phyloP scores from a whole-genome alignment of 2,888 invertebrate species.

The Lithophane ornitopus region DNA sequence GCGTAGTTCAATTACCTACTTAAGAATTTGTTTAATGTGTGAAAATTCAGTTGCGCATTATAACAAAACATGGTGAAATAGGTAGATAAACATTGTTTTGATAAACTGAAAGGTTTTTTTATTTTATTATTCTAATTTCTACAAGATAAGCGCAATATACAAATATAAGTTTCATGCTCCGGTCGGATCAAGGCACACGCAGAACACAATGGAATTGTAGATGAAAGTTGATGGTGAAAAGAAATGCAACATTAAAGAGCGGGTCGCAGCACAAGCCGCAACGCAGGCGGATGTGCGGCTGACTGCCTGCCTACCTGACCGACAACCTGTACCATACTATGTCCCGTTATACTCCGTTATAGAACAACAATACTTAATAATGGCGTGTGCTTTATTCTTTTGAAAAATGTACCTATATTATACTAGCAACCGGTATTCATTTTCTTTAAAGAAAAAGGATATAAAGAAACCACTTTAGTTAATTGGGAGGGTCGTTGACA shows the following conservation, averaged over 20 bases:
- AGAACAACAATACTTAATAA: conserved; percentile 52
- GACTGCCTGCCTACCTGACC: conserved; percentile 74
- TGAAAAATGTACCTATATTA: not conserved
- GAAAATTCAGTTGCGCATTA: conserved; percentile 35
- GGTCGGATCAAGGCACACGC: conserved; percentile 32
- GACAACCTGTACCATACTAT: conserved; percentile 58
- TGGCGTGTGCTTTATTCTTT: conserved; percentile 42
- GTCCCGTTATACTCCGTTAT: conserved; percentile 71
- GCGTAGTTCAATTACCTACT: conserved; percentile 37
- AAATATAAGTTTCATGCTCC: conserved; percentile 6
- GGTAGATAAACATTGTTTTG: conserved; percentile 30
- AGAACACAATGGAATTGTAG: conserved; percentile 60
- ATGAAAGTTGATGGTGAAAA: conserved; percentile 72
- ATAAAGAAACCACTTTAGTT: conserved; percentile 16
- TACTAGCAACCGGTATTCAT: conserved; percentile 9
- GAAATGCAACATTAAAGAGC: conserved; percentile 54
- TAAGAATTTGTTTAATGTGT: conserved; percentile 35
- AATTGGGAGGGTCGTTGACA: conserved; percentile 53
- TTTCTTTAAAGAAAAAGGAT: conserved; percentile 12
- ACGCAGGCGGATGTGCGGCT: conserved; percentile 76
- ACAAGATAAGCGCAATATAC: conserved; percentile 2
- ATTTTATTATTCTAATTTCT: not conserved
- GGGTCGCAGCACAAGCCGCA: conserved; percentile 58
- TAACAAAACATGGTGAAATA: conserved; percentile 36
- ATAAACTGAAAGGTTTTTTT: conserved; percentile 6